These are phyloP conservation scores for Sclerodermus sp. DNA, from an alignment of 2,888 invertebrate genomes.

Conservation along the genomic window DNA sequence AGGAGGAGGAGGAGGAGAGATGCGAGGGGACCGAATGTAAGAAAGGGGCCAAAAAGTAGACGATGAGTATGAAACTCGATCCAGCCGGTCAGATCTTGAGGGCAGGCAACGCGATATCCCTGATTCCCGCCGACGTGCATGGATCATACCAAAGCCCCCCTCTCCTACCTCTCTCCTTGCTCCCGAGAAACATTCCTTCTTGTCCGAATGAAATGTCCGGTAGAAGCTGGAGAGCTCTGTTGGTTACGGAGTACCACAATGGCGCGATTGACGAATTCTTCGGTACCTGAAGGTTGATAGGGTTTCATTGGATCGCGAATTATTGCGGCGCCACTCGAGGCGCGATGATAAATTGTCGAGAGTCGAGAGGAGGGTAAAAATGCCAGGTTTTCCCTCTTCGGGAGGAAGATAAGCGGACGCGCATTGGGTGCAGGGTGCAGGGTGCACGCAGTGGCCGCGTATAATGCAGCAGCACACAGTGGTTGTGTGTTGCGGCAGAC, in stretches of 20 bases:
- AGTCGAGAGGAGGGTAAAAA: constrained; percentile 15
- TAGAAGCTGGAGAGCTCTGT: no score
- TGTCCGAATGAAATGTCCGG: constrained; percentile 44
- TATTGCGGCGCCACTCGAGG: no score
- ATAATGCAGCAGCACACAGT: constrained; percentile 38
- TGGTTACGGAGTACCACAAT: no score
- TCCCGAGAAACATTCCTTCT: constrained; percentile 32
- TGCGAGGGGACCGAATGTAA: not conserved
- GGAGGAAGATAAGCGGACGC: constrained; percentile 25
- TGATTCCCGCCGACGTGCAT: constrained; percentile 52
- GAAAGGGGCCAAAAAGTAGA: constrained; percentile 27
- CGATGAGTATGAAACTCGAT: constrained; percentile 43
- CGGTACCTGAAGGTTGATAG: no score
- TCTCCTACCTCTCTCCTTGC: constrained; percentile 45
- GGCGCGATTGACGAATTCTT: no score
- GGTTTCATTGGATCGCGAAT: no score
- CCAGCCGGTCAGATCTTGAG: constrained; percentile 40
- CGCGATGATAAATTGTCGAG: no score
- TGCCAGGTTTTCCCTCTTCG: no score
- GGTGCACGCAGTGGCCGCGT: constrained; percentile 21
- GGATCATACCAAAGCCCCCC: constrained; percentile 43
- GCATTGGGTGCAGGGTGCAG: no score
- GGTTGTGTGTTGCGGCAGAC: constrained; percentile 52
- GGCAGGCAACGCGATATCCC: constrained; percentile 52
- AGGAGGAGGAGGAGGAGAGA: not conserved